Percentiles rank a stretch among this genome's conserved stretches.
phyloP scores from a whole-genome alignment of 2,888 invertebrate species.

The Diogma glabrata region DNA sequence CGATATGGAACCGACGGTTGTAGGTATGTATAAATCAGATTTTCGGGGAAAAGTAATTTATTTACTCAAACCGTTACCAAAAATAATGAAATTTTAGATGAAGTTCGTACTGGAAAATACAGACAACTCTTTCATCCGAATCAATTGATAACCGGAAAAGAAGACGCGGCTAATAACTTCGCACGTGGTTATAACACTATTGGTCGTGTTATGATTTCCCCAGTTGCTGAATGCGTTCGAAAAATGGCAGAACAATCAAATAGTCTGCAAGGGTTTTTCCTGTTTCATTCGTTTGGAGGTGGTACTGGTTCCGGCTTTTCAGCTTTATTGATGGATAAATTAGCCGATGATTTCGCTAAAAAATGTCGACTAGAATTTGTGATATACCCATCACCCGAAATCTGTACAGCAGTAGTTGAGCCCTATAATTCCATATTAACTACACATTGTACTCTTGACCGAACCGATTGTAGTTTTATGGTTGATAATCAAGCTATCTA shows the following conservation, averaged over 20 bases:
- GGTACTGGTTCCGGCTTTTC: constrained; percentile 80
- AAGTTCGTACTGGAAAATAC: constrained; percentile 51
- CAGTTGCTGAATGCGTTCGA: constrained; percentile 58
- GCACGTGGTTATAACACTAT: constrained; percentile 79
- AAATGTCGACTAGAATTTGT: constrained; percentile 66
- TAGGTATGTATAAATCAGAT: too few species aligned
- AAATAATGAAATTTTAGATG: constrained; percentile 31
- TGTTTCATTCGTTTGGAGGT: constrained; percentile 79
- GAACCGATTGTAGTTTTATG: constrained; percentile 82
- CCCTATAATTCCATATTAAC: constrained; percentile 84
- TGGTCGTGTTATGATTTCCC: constrained; percentile 65
- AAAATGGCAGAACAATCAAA: constrained; percentile 73
- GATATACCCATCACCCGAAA: constrained; percentile 37
- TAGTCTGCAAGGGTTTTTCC: constrained; percentile 71
- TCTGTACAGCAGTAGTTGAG: constrained; percentile 82
- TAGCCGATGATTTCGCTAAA: constrained; percentile 71
- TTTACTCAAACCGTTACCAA: background rate
- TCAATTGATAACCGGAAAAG: constrained; percentile 74
- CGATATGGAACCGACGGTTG: constrained; percentile 80
- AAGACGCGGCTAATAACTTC: constrained; percentile 82
- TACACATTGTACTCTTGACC: constrained; percentile 72
- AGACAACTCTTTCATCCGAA: constrained; percentile 71
- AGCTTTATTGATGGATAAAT: constrained; percentile 68
- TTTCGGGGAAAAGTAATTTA: background rate
- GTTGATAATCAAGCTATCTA: constrained; percentile 86